Conservation (phyloP, 2,888 invertebrate species). For the Phrixothrix hirtus region DNA sequence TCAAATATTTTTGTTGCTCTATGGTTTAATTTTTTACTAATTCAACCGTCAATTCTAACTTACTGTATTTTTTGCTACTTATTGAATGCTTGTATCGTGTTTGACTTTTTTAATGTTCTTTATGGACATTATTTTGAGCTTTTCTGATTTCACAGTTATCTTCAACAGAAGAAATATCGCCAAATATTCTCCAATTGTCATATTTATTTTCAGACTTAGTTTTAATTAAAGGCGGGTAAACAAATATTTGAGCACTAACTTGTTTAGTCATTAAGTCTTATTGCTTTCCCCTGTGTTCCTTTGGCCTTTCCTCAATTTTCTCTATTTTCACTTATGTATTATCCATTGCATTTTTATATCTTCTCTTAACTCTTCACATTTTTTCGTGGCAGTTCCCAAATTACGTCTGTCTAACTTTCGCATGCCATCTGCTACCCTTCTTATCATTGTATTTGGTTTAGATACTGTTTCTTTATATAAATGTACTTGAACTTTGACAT, state of each 20-base stretch:
- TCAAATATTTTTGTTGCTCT: slow-evolving; percentile 48
- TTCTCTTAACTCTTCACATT: too few species aligned
- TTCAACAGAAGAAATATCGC: slow-evolving; percentile 48
- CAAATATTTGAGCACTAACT: slow-evolving; percentile 43
- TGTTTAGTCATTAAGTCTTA: slow-evolving; percentile 43
- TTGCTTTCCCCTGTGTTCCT: slow-evolving; percentile 49
- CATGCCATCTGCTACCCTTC: too few species aligned
- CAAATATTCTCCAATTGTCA: slow-evolving; percentile 35
- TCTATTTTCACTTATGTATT: too few species aligned
- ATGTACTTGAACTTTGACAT: too few species aligned
- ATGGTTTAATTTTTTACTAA: slow-evolving; percentile 42
- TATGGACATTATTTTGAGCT: slow-evolving; percentile 61
- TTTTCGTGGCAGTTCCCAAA: too few species aligned
- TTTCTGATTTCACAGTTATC: slow-evolving; percentile 43
- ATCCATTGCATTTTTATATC: too few species aligned
- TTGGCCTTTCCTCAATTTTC: too few species aligned
- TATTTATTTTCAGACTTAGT: slow-evolving; percentile 52
- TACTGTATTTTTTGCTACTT: slow-evolving; percentile 62
- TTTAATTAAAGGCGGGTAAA: slow-evolving; percentile 40
- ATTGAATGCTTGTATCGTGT: slow-evolving; percentile 73
- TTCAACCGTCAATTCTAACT: slow-evolving; percentile 49
- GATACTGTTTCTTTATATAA: too few species aligned
- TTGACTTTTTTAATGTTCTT: slow-evolving; percentile 84
- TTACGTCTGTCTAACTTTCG: too few species aligned
- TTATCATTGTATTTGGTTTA: too few species aligned